A percentile compares a stretch with the other conserved stretches of the same genome.
Evolutionary conservation across 64 coral and sea anemone species (phyloP).

Genomic region (Exaiptasia diaphana): DNA sequence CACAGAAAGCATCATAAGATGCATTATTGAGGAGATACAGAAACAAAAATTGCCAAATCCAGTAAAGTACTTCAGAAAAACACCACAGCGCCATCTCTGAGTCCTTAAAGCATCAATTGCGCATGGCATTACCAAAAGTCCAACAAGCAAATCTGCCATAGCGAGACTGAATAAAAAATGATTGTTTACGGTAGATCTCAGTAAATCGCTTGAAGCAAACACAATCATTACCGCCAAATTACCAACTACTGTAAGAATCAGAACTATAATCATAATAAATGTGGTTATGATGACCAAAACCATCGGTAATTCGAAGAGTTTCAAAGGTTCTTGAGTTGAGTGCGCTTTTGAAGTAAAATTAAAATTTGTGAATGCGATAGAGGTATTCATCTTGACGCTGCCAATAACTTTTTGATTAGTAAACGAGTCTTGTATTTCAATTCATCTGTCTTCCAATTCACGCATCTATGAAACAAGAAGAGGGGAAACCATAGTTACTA

Average conservation of each 20-base stretch:
- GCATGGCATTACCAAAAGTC: slow-evolving; percentile 57
- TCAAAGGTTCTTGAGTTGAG: neutral
- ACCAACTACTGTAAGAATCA: slow-evolving; percentile 38
- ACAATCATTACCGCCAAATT: slow-evolving; percentile 39
- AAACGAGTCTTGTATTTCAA: neutral
- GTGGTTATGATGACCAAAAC: slow-evolving; percentile 7
- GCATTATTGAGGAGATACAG: slow-evolving; percentile 87
- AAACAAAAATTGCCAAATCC: slow-evolving; percentile 78
- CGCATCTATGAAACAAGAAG: too few relatives aligned
- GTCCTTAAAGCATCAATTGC: slow-evolving; percentile 47
- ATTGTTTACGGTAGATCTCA: slow-evolving; percentile 35
- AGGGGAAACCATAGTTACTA: too few relatives aligned
- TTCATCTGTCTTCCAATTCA: too few relatives aligned
- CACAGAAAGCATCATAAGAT: slow-evolving; percentile 74
- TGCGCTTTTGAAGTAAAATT: neutral
- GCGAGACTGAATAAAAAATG: slow-evolving; percentile 57
- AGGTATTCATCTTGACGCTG: neutral
- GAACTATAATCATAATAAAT: slow-evolving; percentile 4
- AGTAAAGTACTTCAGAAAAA: slow-evolving; percentile 49
- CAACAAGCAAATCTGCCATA: slow-evolving; percentile 65
- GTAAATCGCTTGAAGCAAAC: neutral
- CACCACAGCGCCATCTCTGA: slow-evolving; percentile 57
- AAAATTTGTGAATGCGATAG: neutral
- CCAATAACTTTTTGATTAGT: neutral
- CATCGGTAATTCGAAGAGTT: slow-evolving; percentile 14